Percentiles rank a stretch among this genome's conserved stretches.
Evolutionary conservation across 2,888 invertebrate genomes (phyloP).

Genomic region (Eucera pruinosa): DNA sequence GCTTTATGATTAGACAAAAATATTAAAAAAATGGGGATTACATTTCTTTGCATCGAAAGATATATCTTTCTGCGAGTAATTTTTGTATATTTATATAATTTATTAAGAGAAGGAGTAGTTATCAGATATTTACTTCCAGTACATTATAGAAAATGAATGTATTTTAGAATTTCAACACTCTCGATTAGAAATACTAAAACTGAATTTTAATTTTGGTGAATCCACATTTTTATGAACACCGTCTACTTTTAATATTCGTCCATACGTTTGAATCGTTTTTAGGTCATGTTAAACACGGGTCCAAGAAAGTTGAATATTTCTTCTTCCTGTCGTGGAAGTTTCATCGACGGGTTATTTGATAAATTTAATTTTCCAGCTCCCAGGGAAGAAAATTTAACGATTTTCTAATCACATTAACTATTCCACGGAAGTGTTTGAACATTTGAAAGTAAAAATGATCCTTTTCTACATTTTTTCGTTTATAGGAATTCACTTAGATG

Average conservation of each 20-base stretch:
- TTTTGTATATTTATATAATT: no score
- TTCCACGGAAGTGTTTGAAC: no score
- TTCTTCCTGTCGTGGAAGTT: neutral
- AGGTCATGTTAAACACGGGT: neutral
- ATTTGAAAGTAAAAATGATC: neutral
- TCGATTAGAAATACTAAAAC: neutral
- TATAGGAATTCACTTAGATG: no score
- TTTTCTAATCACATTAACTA: neutral
- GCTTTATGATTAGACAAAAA: neutral
- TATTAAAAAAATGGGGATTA: neutral
- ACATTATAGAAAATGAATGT: no score
- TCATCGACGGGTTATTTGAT: neutral
- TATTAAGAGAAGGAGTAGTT: no score
- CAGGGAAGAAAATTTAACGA: neutral
- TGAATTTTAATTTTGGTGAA: neutral
- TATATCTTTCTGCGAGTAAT: no score
- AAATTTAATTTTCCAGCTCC: slow-evolving; percentile 6
- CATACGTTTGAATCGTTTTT: neutral
- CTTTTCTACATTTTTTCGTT: neutral
- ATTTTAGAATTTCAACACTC: no score
- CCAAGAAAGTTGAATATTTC: neutral
- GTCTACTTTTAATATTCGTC: neutral
- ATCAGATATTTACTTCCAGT: no score
- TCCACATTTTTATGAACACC: neutral
- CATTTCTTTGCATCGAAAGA: neutral